phyloP scores from a whole-genome alignment of 2,797 vertebrate genomes.

The Oreochromis mossambicus region DNA sequence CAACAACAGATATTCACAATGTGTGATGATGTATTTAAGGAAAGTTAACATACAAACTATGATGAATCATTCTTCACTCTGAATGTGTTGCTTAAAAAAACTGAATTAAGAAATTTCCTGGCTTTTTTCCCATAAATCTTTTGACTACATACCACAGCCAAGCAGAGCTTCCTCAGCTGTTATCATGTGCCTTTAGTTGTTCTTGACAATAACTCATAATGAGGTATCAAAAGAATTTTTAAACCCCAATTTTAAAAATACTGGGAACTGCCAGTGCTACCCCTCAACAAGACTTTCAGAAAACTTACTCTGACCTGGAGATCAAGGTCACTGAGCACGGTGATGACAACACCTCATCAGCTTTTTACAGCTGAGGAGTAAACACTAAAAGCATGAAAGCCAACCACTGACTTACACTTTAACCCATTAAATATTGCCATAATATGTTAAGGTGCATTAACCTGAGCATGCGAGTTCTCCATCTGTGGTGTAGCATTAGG shows the following conservation, averaged over 20 bases:
- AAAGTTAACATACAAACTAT: neutral
- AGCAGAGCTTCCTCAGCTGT: neutral
- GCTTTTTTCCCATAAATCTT: neutral
- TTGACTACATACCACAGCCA: neutral
- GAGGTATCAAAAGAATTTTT: rapidly evolving
- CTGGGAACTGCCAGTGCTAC: neutral
- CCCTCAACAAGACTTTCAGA: neutral
- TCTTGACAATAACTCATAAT: neutral
- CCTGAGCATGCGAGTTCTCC: neutral
- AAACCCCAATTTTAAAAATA: rapidly evolving
- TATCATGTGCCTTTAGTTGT: neutral
- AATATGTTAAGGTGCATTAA: neutral
- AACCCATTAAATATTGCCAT: neutral
- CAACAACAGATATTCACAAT: neutral
- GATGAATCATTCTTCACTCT: neutral
- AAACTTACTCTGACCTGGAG: neutral
- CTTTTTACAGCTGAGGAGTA: neutral
- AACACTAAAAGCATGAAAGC: neutral
- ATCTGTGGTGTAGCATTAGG: neutral
- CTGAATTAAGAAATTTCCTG: neutral
- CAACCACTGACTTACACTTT: neutral
- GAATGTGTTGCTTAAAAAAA: neutral
- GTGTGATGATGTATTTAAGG: rapidly evolving
- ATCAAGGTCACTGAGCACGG: neutral
- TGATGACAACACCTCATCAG: neutral